Evolutionary conservation across 2,888 invertebrate species (phyloP), one percentile per base, ranked within the genome.

Genomic region (Petrolisthes cinctipes): DNA sequence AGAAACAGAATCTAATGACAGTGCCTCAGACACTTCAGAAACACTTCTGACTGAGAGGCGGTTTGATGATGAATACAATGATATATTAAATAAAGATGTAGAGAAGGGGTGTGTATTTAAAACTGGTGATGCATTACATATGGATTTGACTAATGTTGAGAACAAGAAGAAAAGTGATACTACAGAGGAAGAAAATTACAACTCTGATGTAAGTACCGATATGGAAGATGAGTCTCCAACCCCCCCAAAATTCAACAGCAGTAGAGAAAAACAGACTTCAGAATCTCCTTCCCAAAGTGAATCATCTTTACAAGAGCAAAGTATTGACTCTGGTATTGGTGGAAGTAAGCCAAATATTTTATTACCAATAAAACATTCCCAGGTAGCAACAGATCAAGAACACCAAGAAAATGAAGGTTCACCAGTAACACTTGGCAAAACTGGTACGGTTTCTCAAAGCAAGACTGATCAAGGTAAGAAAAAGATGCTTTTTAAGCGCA

Each of bases 121-220:
- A 54, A 54, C 71, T 71, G 54, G n/a, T 54, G 53, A n/a, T 71
- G 23, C 17, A 66, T 61, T 66, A 23, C 56, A 14, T 61, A n/a
- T n/a, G 0, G 54, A 83, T 83, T 17, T 71, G 71, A n/a, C 51
- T 5, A 53, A 17, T 5, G n/a, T 17, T 75, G 78, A 78, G 23
- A 56, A 37, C 9, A 78, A 68, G 54, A 17, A 53, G 4, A 57
- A 5, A 23, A 37, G 51, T 82, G 54, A 86, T n/a, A 61, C 7
- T 11, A 23, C 20, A 11, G 71, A 75, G 51, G 37, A 71, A 17
- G 82, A 86, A 11, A n/a, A 61, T 23, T 83, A 83, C 51, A 76
- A 86, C 76, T 83, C 82, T 17, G 83, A 83, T 79, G 83, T 78
- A 56, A 86, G 83, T 37, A 83, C 82, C 17, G 83, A 86, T 78